Evolutionary conservation across 2,888 invertebrate species (phyloP), one percentile per base, ranked within the genome.

Genomic region (Agonopterix alstromeriana): DNA sequence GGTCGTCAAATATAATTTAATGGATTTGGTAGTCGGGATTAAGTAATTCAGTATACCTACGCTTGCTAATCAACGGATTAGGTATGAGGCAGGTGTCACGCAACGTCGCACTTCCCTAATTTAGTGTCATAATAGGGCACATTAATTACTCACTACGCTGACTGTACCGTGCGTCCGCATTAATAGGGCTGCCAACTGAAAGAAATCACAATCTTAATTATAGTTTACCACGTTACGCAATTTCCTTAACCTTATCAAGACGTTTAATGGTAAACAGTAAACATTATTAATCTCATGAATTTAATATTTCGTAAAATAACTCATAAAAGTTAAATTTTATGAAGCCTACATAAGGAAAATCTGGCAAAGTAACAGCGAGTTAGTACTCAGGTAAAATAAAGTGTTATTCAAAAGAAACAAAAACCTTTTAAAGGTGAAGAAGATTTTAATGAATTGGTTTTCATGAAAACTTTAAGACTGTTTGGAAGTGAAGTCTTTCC

Each of bases 61-160:
- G 27, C 27, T 44, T 10, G 11, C 42, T 49, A 49, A 48, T 49
- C 42, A 12, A 11, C n/a, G 45, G 48, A 45, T 48, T 41, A 50
- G 38, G 46, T 36, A 12, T 12, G 27, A 14, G 46, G 42, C 48
- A 45, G 62, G 63, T 54, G 58, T 61, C 82, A 81, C 77, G 82
- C 82, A 60, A 81, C 65, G 67, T 65, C 53, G 63, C 70, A 67
- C 67, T 73, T 71, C 60, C 73, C 75, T 79, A 77, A 76, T 73
- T 77, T 72, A 73, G 72, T 77, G 73, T 77, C 74, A 77, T 77
- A 81, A 81, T 77, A 77, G 72, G 66, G 3, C 12, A 17, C 46
- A 51, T 48, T 51, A 51, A 51, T 51, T 51, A 48, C 8, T 10
- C n/a, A 8, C 10, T 10, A 11, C 3, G 2, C 43, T 17, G 57